These are phyloP conservation scores for Plebejus argus DNA, from an alignment of 2,888 invertebrate genomes.

Conservation along the genomic window DNA sequence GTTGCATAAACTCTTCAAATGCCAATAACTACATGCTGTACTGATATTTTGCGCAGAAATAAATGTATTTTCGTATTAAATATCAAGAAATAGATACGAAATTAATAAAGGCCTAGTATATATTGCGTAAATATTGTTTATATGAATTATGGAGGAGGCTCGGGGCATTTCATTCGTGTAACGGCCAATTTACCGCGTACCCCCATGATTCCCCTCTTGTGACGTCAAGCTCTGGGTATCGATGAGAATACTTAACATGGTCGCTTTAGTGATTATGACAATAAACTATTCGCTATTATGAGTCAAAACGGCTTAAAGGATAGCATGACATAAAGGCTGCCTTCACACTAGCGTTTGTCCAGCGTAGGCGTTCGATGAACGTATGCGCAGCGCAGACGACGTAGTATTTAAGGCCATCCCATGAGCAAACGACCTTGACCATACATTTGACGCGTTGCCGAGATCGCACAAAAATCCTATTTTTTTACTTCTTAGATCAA, in stretches of 20 bases:
- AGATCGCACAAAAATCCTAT: too few species aligned
- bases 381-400: too few species aligned
- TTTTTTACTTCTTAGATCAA: too few species aligned
- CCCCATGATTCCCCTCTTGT: not conserved
- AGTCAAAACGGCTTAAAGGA: too few species aligned
- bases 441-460: too few species aligned
- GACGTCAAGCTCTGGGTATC: not conserved
- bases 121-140: conserved; percentile 7
- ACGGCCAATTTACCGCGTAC: not conserved
- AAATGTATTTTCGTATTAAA: not conserved
- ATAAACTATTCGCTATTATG: not conserved
- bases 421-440: too few species aligned
- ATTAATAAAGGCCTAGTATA: conserved; percentile 2
- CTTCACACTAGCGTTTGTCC: too few species aligned
- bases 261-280: not conserved
- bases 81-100: not conserved
- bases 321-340: too few species aligned
- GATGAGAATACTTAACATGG: not conserved
- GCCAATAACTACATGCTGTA: not conserved
- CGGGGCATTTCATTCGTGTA: not conserved
- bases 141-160: conserved; percentile 16
- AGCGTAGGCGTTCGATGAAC: too few species aligned
- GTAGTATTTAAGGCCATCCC: too few species aligned
- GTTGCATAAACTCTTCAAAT: too few species aligned
- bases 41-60: not conserved